Evolutionary conservation across 2,888 invertebrate species (phyloP).

Genomic region (Sphecodes monilicornis): DNA sequence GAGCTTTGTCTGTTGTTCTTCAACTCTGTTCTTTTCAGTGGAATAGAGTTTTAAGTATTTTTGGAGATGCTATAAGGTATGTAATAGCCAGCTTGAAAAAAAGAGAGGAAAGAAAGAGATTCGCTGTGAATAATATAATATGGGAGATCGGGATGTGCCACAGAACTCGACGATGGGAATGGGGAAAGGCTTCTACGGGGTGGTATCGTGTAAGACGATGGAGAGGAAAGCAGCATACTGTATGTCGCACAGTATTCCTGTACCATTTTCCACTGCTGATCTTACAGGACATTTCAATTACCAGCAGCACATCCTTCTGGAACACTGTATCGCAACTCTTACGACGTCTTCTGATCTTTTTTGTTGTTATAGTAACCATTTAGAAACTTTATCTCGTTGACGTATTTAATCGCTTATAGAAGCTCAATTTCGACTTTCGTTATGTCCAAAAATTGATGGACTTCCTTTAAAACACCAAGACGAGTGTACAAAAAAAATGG

Average conservation of each 20-base stretch:
- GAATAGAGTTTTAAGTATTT: neutral
- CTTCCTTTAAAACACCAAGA: neutral
- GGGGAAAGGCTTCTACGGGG: constrained; percentile 38
- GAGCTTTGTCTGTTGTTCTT: neutral
- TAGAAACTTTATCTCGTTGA: neutral
- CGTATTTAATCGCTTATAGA: neutral
- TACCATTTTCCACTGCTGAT: constrained; percentile 72
- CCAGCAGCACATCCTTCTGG: neutral
- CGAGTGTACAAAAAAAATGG: neutral
- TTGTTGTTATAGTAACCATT: neutral
- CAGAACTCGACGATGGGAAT: constrained; percentile 59
- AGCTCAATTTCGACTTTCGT: neutral
- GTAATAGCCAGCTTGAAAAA: constrained; percentile 76
- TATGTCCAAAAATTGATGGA: neutral
- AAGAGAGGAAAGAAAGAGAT: constrained; percentile 74
- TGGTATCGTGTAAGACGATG: constrained; percentile 51
- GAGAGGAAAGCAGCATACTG: constrained; percentile 67
- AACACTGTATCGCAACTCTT: neutral
- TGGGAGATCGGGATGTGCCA: constrained; percentile 76
- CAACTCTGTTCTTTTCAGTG: neutral
- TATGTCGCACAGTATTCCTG: constrained; percentile 80
- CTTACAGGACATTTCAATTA: constrained; percentile 59
- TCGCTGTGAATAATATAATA: constrained; percentile 80
- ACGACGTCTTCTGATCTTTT: neutral
- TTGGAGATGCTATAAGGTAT: constrained; percentile 45